Percentiles rank a stretch among this genome's conserved stretches.
Evolutionary conservation across 2,113 vertebrate species (phyloP).

Genomic region (Melospiza melodia): DNA sequence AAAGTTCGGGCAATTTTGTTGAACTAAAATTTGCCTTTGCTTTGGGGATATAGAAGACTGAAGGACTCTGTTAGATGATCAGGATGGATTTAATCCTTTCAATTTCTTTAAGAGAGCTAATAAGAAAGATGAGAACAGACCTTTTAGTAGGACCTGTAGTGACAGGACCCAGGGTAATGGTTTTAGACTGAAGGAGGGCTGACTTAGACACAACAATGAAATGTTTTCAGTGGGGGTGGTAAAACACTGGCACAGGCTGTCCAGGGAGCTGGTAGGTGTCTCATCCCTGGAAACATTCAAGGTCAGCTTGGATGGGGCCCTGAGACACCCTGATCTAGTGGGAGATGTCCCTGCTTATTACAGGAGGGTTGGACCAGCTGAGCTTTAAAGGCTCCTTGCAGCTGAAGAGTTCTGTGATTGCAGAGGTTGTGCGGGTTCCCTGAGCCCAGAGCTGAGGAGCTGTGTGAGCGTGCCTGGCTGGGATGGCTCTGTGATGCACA

Average conservation of each 20-base stretch:
- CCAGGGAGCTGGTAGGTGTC: background rate
- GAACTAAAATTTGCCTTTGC: background rate
- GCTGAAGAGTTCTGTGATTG: background rate
- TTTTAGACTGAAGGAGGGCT: background rate
- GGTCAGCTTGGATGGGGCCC: background rate
- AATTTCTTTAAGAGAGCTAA: background rate
- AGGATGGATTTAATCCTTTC: background rate
- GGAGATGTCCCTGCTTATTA: background rate
- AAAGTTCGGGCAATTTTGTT: background rate
- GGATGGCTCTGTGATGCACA: background rate
- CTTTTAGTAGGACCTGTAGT: background rate
- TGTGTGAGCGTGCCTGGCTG: background rate
- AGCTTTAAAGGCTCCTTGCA: background rate
- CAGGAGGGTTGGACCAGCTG: background rate
- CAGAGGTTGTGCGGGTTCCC: background rate
- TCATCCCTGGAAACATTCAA: background rate
- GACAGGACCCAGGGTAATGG: background rate
- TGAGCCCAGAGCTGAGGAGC: fast-evolving
- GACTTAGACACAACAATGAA: background rate
- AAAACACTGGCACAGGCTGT: background rate
- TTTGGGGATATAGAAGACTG: background rate
- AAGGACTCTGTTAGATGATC: background rate
- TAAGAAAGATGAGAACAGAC: background rate
- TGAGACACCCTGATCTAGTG: background rate
- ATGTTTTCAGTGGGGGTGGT: fast-evolving